Evolutionary conservation across 2,797 vertebrate species (phyloP), one percentile per base, ranked within the genome.

Genomic region (Pangasius macronema): DNA sequence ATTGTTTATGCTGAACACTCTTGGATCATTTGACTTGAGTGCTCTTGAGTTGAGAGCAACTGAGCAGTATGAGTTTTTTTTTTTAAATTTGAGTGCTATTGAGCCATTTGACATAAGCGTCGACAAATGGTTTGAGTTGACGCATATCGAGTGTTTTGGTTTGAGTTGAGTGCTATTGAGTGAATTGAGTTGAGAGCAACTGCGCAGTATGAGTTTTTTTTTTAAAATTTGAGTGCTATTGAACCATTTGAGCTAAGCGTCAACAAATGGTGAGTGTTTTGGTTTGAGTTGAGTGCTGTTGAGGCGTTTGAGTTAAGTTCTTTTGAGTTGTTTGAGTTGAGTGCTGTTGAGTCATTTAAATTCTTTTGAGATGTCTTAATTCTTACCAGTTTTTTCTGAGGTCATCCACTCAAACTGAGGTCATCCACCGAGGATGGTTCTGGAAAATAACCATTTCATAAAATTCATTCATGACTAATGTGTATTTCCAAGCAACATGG

Each of bases 401-500:
- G 27, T 82, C 36, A 63, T 46, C 14, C 13, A 61, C 13, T n/a
- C 16, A 33, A 33, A 65, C 22, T 22, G 16, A 46, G 24, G 27
- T 82, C 36, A 63, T 46, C 14, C 13, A 61, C 13, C 1, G 36
- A 61, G 13, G 24, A 61, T 42, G 57, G 7, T 82, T 27, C 22
- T 7, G 24, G 55, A 59, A 59, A 61, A 10, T 24, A 61, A 42
- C 27, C 3, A 14, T 59, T 42, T n/a, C 14, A 18, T 30, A 10
- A 20, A 20, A 33, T 68, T 67, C 46, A 67, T 68, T 83, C 46
- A 83, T 68, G 82, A 83, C 18, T 83, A 68, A 68, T 30, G 4
- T 22, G 18, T 13, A 6, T 83, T 67, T 83, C 63, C 61, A 51
- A 67, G 18, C 16, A 51, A 7, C 2, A 0, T 33, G 9, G 42